Evolutionary conservation across 2,797 vertebrate genomes (phyloP).

Genomic region (Semaprochilodus insignis): DNA sequence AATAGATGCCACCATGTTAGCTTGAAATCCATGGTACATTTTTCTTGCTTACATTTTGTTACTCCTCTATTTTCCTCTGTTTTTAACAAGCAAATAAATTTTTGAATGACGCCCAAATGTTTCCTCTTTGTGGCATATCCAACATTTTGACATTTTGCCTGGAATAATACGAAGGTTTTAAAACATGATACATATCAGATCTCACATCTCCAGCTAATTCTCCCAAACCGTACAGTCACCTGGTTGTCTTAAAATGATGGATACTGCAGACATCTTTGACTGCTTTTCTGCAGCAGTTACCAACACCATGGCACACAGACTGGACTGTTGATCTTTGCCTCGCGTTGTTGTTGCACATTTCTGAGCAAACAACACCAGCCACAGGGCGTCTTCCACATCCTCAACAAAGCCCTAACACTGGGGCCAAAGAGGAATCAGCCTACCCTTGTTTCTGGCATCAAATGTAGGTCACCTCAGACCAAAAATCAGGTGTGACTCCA

Average conservation of each 20-base stretch:
- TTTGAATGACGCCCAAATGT: neutral
- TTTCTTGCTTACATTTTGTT: neutral
- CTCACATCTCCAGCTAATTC: neutral
- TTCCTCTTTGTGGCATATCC: neutral
- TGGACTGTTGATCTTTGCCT: conserved; percentile 5
- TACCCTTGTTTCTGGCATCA: conserved; percentile 4
- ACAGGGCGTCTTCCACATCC: conserved; percentile 1
- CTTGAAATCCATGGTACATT: too few species aligned
- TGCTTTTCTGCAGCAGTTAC: conserved; percentile 12
- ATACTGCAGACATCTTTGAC: too few species aligned
- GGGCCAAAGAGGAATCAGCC: neutral
- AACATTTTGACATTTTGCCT: neutral
- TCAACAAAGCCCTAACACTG: neutral
- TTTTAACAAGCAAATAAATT: neutral
- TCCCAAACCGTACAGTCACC: neutral
- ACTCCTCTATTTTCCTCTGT: neutral
- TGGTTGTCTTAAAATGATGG: neutral
- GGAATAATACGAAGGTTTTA: neutral
- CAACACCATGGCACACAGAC: conserved; percentile 12
- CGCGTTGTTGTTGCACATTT: neutral
- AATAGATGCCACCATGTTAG: neutral
- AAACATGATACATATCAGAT: too few species aligned
- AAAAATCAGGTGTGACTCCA: conserved; percentile 18
- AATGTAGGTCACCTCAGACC: conserved; percentile 43
- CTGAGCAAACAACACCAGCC: conserved; percentile 6